These are phyloP conservation scores for Acomys russatus DNA, from an alignment of 2,797 vertebrate species.

Conservation along the genomic window DNA sequence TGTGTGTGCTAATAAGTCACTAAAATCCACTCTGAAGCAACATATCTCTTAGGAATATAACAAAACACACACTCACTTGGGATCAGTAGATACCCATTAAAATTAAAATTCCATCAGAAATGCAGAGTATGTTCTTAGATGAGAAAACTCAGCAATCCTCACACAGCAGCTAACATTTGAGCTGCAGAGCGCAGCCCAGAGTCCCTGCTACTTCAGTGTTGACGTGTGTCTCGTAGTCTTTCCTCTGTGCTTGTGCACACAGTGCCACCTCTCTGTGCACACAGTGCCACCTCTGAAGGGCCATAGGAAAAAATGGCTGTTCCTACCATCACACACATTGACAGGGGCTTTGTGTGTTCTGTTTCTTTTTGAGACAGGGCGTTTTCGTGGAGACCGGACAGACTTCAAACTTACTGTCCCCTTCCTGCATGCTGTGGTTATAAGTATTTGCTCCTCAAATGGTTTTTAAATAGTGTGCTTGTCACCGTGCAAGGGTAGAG, in stretches of 20 bases:
- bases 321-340: background rate
- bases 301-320: background rate
- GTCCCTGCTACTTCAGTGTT: background rate
- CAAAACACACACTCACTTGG: background rate
- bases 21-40: background rate
- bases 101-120: slow-evolving; percentile 49
- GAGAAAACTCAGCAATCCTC: background rate
- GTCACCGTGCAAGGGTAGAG: background rate
- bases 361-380: background rate
- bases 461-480: background rate
- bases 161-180: background rate
- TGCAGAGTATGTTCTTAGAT: background rate
- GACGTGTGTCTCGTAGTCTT: background rate
- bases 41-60: background rate
- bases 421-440: background rate
- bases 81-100: background rate
- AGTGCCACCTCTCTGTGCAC: background rate
- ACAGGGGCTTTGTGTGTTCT: background rate
- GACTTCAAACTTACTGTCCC: background rate
- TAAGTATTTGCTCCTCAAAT: background rate
- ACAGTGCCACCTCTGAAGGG: background rate
- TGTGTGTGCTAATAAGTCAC: background rate
- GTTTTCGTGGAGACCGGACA: background rate
- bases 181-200: background rate
- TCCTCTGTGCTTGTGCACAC: background rate